These are phyloP conservation scores for Callocephalon fimbriatum DNA, from an alignment of 2,113 vertebrate genomes.

Conservation along the genomic window DNA sequence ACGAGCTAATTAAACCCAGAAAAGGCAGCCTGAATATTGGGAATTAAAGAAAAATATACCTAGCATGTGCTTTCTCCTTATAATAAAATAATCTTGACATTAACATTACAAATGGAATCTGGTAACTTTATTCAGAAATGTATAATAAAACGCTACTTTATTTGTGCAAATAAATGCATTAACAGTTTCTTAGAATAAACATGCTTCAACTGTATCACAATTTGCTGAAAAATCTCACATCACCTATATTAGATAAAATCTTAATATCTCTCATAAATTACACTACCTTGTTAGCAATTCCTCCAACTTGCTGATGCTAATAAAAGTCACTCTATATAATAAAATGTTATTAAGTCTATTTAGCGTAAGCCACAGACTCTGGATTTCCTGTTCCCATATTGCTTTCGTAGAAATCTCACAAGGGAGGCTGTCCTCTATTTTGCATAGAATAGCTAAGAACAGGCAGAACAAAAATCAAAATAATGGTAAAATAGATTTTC, in stretches of 20 bases:
- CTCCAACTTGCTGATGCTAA: background rate
- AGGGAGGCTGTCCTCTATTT: background rate
- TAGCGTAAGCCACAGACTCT: background rate
- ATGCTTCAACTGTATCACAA: background rate
- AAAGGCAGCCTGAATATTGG: background rate
- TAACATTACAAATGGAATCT: background rate
- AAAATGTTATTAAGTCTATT: background rate
- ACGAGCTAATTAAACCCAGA: slow-evolving; percentile 45
- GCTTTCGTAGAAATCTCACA: background rate
- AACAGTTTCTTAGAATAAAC: background rate
- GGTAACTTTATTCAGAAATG: background rate
- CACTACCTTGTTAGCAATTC: background rate
- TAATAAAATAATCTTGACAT: background rate
- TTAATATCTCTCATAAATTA: background rate
- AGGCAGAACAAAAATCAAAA: background rate
- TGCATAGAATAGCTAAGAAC: background rate
- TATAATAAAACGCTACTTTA: background rate
- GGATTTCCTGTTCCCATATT: background rate
- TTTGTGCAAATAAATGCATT: background rate
- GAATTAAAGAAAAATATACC: slow-evolving; percentile 16
- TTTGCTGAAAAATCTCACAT: background rate
- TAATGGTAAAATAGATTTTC: background rate
- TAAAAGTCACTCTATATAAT: background rate
- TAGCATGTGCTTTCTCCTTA: background rate
- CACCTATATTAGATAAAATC: background rate